Base-by-base conservation (phyloP, 2,888 invertebrate genomes). In the Hypsopygia costalis region DNA sequence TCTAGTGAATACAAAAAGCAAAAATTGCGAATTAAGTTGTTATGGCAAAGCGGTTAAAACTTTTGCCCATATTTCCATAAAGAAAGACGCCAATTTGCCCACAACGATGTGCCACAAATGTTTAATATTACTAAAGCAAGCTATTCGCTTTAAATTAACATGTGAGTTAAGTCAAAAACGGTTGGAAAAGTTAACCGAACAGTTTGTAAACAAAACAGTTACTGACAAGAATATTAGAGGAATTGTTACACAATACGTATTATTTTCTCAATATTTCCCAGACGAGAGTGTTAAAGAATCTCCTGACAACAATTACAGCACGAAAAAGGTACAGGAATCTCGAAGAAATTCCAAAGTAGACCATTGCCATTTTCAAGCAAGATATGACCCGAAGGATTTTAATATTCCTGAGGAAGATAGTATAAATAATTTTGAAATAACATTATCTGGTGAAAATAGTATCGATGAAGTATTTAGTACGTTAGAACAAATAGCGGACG, bases 101-200 rank as follows among this genome's bases (percentile, higher is more conserved):
- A 49, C 43, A 32, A 57, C 51, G 41, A 75, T 86, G 68, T 87
- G 87, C 45, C 52, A 52, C 31, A 70, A 68, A 35, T 87, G 87
- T 54, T 56, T 75, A 32, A 49, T 52, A 46, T 53, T 71, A 39
- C 51, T 87, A 33, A 77, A 76, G 57, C 70, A 80, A 50, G 63
- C 76, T n/a, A 72, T 81, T 32, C 48, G 51, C 34, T 86, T 87
- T 35, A 82, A 82, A 51, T 52, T 76, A 11, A 74, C 56, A 32
- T 81, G 83, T 41, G 78, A 85, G 64, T 59, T 63, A 0, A 78
- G 69, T 33, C 62, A 81, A 11, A 60, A 61, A 44, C 50, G 56
- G 10, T 47, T 82, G 1, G 53, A 58, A 36, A 50, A 49, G 28
- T 48, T 72, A n/a, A 9, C 42, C 21, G 46, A 22, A 44, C 52